phyloP scores from a whole-genome alignment of 2,888 invertebrate genomes.

The Megalurothrips usitatus region DNA sequence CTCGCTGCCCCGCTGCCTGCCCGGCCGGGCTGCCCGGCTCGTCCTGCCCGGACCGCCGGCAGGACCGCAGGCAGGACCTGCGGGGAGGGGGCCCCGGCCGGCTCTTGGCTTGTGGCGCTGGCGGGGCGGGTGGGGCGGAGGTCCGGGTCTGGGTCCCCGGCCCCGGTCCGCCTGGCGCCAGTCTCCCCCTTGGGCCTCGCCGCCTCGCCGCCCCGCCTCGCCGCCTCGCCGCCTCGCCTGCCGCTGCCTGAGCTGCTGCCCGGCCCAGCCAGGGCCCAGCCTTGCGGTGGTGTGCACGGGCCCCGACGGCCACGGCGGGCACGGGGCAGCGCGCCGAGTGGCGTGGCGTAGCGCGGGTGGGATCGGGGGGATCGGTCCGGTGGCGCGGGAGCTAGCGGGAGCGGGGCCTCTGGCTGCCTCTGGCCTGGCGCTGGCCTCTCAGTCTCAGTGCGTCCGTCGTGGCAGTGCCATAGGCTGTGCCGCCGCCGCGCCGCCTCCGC shows the following conservation, averaged over 20 bases:
- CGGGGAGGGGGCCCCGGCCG: neutral
- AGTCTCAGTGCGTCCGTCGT: no score
- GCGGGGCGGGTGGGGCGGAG: neutral
- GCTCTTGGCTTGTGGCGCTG: neutral
- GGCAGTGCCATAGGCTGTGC: no score
- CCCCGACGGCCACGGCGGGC: no score
- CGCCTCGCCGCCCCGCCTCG: neutral
- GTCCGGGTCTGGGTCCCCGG: neutral
- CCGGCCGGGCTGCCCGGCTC: no score
- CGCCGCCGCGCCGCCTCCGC: no score
- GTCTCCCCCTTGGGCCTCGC: neutral
- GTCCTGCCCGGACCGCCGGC: no score
- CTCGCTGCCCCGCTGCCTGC: no score
- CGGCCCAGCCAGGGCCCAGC: neutral
- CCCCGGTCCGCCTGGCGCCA: neutral
- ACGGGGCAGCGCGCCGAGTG: neutral
- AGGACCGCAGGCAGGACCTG: neutral
- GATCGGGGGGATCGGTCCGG: no score
- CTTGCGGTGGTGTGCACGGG: neutral
- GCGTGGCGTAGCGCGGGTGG: neutral
- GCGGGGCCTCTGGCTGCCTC: no score
- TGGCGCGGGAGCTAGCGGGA: no score
- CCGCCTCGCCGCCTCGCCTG: neutral
- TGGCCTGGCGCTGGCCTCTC: no score
- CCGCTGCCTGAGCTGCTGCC: neutral